These are phyloP conservation scores for Phylloscopus trochilus DNA, from an alignment of 2,113 vertebrate species.

Conservation along the genomic window DNA sequence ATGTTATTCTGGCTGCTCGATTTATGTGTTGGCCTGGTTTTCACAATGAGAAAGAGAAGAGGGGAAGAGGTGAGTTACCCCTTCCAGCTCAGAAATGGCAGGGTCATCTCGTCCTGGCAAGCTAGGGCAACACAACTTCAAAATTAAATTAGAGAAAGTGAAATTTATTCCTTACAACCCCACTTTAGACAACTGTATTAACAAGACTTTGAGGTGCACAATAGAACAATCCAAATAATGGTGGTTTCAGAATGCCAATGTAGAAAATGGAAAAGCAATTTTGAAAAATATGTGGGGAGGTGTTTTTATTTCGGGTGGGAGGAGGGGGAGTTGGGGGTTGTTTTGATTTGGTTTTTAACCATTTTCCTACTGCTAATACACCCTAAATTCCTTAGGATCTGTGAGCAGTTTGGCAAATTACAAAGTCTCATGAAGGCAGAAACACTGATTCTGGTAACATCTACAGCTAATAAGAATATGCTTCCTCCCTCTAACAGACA, in stretches of 20 bases:
- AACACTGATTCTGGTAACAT: not conserved
- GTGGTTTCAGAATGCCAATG: slow-evolving; percentile 49
- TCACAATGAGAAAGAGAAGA: not conserved
- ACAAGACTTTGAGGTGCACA: slow-evolving; percentile 36
- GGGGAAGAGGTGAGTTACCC: not conserved
- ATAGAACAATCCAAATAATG: slow-evolving; percentile 47
- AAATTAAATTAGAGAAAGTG: slow-evolving; percentile 53
- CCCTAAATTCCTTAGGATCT: not conserved
- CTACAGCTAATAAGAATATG: not conserved
- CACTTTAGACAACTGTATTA: slow-evolving; percentile 52
- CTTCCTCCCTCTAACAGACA: not conserved
- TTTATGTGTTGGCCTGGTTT: not conserved
- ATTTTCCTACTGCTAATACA: not conserved
- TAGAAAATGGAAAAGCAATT: slow-evolving; percentile 55
- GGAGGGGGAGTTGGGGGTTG: not conserved
- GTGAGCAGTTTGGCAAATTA: not conserved
- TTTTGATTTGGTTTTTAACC: slow-evolving; percentile 10
- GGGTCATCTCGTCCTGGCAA: not conserved
- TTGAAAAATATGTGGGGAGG: not conserved
- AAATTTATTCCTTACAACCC: slow-evolving; percentile 59
- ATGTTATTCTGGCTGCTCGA: not conserved
- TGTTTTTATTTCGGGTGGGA: not conserved
- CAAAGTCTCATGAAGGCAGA: not conserved
- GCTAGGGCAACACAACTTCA: slow-evolving; percentile 32
- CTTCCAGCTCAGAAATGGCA: slow-evolving; percentile 38